Conservation (phyloP, 2,888 invertebrate genomes). For the Lysandra coridon region DNA sequence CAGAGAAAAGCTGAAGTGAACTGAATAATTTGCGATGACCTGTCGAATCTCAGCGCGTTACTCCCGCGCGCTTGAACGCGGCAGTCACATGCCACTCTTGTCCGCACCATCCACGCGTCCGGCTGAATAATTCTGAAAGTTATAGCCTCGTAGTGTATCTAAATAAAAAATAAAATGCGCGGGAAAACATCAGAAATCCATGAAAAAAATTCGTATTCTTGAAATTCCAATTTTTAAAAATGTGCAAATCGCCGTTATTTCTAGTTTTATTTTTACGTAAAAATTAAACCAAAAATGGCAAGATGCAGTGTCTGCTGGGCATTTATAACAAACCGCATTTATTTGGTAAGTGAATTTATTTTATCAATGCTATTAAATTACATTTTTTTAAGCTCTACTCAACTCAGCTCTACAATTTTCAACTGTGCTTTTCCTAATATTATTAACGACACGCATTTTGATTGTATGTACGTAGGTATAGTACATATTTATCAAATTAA, state of each 20-base stretch:
- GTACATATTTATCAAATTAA: no score
- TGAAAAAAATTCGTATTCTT: conserved; percentile 36
- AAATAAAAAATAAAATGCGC: conserved; percentile 39
- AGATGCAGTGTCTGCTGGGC: conserved; percentile 51
- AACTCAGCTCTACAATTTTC: background rate
- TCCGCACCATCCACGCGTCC: conserved; percentile 40
- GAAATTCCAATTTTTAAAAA: conserved; percentile 32
- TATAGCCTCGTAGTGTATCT: conserved; percentile 3
- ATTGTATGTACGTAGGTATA: no score
- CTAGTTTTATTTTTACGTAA: conserved; percentile 14
- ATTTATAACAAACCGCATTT: conserved; percentile 55
- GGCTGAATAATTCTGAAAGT: conserved; percentile 33
- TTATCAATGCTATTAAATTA: background rate
- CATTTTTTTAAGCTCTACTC: background rate
- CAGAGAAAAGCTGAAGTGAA: conserved; percentile 25
- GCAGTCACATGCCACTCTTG: conserved; percentile 53
- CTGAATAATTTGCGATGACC: conserved; percentile 47
- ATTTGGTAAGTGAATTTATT: conserved; percentile 58
- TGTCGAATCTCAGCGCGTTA: conserved; percentile 48
- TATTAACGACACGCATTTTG: background rate
- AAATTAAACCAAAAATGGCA: conserved; percentile 44
- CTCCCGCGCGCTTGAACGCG: conserved; percentile 46
- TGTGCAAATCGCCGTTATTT: background rate
- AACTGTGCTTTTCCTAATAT: background rate
- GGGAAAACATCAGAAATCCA: conserved; percentile 38